Evolutionary conservation across 2,113 vertebrate genomes (phyloP), one percentile per base, ranked within the genome.

Genomic region (Oceanodroma tethys): DNA sequence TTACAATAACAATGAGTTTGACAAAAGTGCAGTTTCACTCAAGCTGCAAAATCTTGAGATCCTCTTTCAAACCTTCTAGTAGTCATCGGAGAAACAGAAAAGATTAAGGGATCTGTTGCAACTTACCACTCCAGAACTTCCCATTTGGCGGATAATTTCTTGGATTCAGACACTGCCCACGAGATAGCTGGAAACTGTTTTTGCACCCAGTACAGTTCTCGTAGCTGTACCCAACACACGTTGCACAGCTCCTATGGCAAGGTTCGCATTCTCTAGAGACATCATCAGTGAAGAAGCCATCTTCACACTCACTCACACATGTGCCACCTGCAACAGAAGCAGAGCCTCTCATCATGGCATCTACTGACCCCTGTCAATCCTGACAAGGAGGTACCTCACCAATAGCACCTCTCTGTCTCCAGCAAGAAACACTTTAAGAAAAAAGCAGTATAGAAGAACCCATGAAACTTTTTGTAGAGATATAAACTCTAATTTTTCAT

Each of bases 131-230:
- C 96, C 96, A 96, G 93, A 98, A 98, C 38, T 92, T 95, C 53
- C 91, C 96, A 29, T 76, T 74, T 10, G 40, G 25, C 42, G 96
- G 98, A 50, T 20, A 26, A 52, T 81, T 79, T 62, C 43, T 29
- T 29, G 47, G 34, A 23, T 36, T 96, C 42, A 95, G 42, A 71
- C 99, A 99, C 13, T 95, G 95, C 4, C 99, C 98, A 0, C 19
- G 40, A 15, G 43, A 85, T 34, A 99, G 95, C 0, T 78, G 96
- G 78, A 98, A 88, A 12, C 50, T 88, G 0, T 73, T 91, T 70
- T 78, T 90, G 84, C 99, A 99, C 8, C 97, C 94, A 90, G 98
- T 98, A 29, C 99, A 99, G 83, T 99, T 96, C 3, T 98, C 45
- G 16, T 85, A 88, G 27, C 56, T 95, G 9, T 98, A 98, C 29